These are phyloP conservation scores for Neoniphon sammara DNA, from an alignment of 2,797 vertebrate genomes.

Conservation along the genomic window DNA sequence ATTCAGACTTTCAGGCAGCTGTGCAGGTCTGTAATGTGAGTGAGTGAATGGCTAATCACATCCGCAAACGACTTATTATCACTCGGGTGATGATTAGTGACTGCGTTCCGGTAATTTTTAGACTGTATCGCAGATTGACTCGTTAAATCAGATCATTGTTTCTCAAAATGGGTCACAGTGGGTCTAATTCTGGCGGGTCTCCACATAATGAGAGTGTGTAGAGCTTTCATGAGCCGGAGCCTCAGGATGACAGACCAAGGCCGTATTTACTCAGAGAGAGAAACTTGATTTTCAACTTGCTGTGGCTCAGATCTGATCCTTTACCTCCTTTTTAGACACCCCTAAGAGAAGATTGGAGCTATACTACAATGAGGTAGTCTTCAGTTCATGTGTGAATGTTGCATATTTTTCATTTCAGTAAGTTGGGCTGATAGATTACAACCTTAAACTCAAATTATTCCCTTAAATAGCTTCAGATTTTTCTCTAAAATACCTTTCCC, in stretches of 20 bases:
- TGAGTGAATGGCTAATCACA: conserved; percentile 54
- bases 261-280: neutral
- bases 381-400: too few relatives aligned
- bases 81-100: conserved; percentile 41
- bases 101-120: conserved; percentile 25
- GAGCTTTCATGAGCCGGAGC: conserved; percentile 4
- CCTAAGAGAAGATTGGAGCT: too few relatives aligned
- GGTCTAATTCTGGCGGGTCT: conserved; percentile 30
- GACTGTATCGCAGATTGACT: conserved; percentile 31
- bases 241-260: conserved; percentile 15
- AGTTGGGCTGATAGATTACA: too few relatives aligned
- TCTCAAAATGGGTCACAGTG: conserved; percentile 51
- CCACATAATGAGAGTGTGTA: neutral
- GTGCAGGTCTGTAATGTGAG: conserved; percentile 17
- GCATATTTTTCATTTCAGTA: too few relatives aligned
- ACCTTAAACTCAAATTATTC: too few relatives aligned
- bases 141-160: conserved; percentile 38
- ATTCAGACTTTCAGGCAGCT: conserved; percentile 35
- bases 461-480: too few relatives aligned
- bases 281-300: neutral
- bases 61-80: conserved; percentile 29
- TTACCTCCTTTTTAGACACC: neutral
- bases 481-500: too few relatives aligned
- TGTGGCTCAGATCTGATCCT: neutral
- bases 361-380: too few relatives aligned